Percentiles rank a stretch among this genome's conserved stretches.
Evolutionary conservation across 2,113 vertebrate species (phyloP).

Genomic region (Phrynosoma platyrhinos): DNA sequence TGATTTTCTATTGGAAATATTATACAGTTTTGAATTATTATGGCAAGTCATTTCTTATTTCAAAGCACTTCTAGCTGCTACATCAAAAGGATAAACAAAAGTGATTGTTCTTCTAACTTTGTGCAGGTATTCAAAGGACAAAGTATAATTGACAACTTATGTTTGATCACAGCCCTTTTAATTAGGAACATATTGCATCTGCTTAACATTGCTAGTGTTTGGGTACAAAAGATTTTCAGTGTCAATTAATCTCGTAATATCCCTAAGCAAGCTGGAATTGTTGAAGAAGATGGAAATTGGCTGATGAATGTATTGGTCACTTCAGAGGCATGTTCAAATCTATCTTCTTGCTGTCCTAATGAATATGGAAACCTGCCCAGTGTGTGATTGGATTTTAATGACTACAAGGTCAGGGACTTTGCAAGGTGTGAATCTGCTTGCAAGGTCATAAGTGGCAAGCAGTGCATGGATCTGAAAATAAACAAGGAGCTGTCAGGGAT

Average conservation of each 20-base stretch:
- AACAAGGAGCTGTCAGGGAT: conserved; percentile 72
- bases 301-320: conserved; percentile 77
- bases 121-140: conserved; percentile 40
- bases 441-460: conserved; percentile 71
- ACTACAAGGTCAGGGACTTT: conserved; percentile 73
- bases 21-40: conserved; percentile 12
- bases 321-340: conserved; percentile 78
- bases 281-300: conserved; percentile 76
- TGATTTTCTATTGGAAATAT: neutral
- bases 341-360: conserved; percentile 77
- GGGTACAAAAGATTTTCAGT: conserved; percentile 68
- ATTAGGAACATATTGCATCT: conserved; percentile 68
- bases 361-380: conserved; percentile 75
- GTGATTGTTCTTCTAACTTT: conserved; percentile 39
- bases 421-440: conserved; percentile 71
- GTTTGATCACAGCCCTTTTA: conserved; percentile 61
- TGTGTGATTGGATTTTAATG: conserved; percentile 80
- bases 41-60: conserved; percentile 13
- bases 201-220: conserved; percentile 65
- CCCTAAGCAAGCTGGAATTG: conserved; percentile 71
- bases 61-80: conserved; percentile 5
- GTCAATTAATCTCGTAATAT: conserved; percentile 75
- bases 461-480: conserved; percentile 68
- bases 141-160: conserved; percentile 59
- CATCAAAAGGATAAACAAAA: conserved; percentile 29